Conservation (phyloP, 2,797 vertebrate species). For the Anguilla pacifica region DNA sequence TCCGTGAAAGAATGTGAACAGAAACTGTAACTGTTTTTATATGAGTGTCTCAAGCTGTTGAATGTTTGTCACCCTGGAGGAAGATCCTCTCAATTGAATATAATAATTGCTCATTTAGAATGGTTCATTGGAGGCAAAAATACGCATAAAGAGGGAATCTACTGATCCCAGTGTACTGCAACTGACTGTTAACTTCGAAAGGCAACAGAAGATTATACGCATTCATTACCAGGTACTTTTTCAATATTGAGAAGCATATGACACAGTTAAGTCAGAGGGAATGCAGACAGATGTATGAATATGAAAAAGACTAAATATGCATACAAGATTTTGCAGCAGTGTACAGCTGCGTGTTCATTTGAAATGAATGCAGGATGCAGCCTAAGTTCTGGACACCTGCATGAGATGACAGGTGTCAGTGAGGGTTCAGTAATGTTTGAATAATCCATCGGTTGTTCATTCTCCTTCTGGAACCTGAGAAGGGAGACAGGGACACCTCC, state of each 20-base stretch:
- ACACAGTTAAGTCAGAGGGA: neutral
- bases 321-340: conserved; percentile 41
- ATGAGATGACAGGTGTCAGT: conserved; percentile 48
- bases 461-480: conserved; percentile 30
- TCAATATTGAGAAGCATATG: neutral
- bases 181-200: conserved; percentile 1
- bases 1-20: conserved; percentile 2
- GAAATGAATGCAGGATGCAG: neutral
- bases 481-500: conserved; percentile 41
- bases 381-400: conserved; percentile 27
- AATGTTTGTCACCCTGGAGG: neutral
- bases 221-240: conserved; percentile 14
- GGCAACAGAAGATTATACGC: neutral
- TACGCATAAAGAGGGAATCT: neutral
- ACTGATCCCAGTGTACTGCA: neutral
- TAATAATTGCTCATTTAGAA: conserved; percentile 7
- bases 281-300: neutral
- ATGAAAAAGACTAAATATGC: neutral
- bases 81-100: conserved; percentile 1
- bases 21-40: conserved; percentile 16
- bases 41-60: conserved; percentile 3
- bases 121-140: neutral
- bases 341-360: conserved; percentile 4
- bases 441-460: neutral
- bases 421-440: conserved; percentile 30